Base-by-base conservation (phyloP, 2,888 invertebrate species). In the Nasonovia ribisnigri region DNA sequence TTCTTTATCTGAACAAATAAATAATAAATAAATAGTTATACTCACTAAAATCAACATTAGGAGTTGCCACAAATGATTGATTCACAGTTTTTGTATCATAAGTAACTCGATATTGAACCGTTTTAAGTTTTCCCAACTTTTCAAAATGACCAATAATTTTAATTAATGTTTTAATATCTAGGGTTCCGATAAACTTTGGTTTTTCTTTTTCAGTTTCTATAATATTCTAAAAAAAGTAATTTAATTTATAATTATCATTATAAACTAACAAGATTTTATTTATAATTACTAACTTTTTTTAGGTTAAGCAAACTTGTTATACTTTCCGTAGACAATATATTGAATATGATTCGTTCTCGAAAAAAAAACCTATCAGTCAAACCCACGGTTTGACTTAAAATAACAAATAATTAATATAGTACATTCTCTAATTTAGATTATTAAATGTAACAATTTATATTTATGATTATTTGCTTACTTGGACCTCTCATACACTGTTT, bases 101-200 rank as follows among this genome's bases (percentile, higher is more conserved):
- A 86, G 89, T 90, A 36, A 93, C 86, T 51, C 60, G 57, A 60
- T 93, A 93, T 42, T 84, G 89, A 90, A 93, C 90, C 84, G 84
- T 36, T 86, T 93, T 84, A 60, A 93, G 84, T 67, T 77, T 60
- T 42, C 48, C 86, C 29, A 84, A 67, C 3, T 84, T 84, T 93
- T 93, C 93, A 51, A 90, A 93, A 86, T 90, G 29, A 48, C 93
- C 93, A 93, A 93, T n/a, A 48, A 93, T 93, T 24, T 93, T 93
- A 29, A 93, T 24, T 60, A 93, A 93, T 90, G 93, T 93, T 86
- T 93, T 93, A 84, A 93, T 60, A 90, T 93, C 93, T 48, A 93
- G 48, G 4, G 93, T 93, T 84, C 93, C 93, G 67, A 93, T 90
- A 90, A 93, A 93, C 51, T 90, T 90, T 86, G 93, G 93, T 42